Base-by-base conservation (phyloP, 2,888 invertebrate genomes). In the Oscheius onirici region DNA sequence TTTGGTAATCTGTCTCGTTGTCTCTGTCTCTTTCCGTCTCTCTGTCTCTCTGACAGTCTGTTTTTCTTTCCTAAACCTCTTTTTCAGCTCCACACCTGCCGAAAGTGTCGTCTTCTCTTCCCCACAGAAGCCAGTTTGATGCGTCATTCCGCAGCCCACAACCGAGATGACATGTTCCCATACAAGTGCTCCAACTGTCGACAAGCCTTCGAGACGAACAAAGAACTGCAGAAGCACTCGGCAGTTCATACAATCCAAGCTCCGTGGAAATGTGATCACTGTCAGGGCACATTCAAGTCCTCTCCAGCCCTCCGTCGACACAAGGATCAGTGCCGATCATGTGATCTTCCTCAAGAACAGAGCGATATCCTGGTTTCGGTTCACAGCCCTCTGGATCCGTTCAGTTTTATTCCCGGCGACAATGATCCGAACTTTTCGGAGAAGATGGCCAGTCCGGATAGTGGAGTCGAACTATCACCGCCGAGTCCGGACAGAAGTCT, bases 61-160 rank as follows among this genome's bases (percentile, higher is more conserved):
- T n/a, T n/a, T n/a, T n/a, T n/a, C n/a, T n/a, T n/a, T n/a, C n/a
- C n/a, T n/a, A n/a, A n/a, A n/a, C n/a, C n/a, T n/a, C 46, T 26
- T n/a, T 55, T 78, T 71, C 72, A 86, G 83, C 77, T 87, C 22
- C 81, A 78, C 81, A 74, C 81, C 8, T 87, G 87, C 68, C 80
- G 80, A 43, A 83, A 84, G 61, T 87, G 87, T 72, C 78, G 82
- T 41, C 73, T 86, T 20, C 78, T 78, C 67, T 82, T 86, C 49
- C 87, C 87, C 10, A 78, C 83, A 11, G 81, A 85, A 40, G 85
- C 85, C 55, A 73, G 84, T 40, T 78, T 84, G 26, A 69, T 75
- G 60, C 75, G 86, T n/a, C 87, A 87, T 73, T 69, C 77, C 11
- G 83, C 87, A 13, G 83, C 83, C 15, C 87, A 87, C 76, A 72